These are phyloP conservation scores for Austrolebias charrua DNA, from an alignment of 2,797 vertebrate genomes.

Conservation along the genomic window DNA sequence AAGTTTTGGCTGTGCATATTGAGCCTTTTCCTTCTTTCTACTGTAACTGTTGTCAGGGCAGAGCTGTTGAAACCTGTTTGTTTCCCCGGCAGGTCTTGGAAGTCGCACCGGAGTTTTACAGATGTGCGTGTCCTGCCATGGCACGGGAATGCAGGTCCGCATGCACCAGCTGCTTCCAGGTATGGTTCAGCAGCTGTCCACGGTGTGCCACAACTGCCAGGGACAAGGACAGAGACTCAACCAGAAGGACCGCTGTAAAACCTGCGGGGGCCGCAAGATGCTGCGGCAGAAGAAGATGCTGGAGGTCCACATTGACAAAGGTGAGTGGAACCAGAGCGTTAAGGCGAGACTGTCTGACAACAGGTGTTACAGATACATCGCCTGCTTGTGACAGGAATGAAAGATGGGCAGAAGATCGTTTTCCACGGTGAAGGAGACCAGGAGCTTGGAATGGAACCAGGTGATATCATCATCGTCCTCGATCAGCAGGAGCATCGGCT, in stretches of 20 bases:
- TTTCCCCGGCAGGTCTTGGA: conserved; percentile 84
- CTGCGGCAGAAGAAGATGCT: conserved; percentile 94
- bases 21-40: not conserved
- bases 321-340: conserved; percentile 63
- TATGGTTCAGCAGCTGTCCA: conserved; percentile 97
- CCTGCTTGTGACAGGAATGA: conserved; percentile 85
- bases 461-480: conserved; percentile 95
- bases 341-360: not conserved
- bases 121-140: conserved; percentile 90
- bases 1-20: no score
- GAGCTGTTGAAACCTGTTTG: no score
- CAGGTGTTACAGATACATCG: not conserved
- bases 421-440: conserved; percentile 97
- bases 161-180: conserved; percentile 93
- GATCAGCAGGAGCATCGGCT: conserved; percentile 89
- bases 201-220: conserved; percentile 90
- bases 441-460: conserved; percentile 95
- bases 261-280: conserved; percentile 91
- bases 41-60: not conserved
- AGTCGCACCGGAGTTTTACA: conserved; percentile 94
- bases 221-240: conserved; percentile 95
- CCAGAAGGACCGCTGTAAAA: conserved; percentile 94
- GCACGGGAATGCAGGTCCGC: conserved; percentile 93
- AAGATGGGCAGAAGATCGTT: conserved; percentile 97
- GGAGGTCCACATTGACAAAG: conserved; percentile 97